Conservation (phyloP, 2,888 invertebrate genomes). For the Drosophila melanosoma region DNA sequence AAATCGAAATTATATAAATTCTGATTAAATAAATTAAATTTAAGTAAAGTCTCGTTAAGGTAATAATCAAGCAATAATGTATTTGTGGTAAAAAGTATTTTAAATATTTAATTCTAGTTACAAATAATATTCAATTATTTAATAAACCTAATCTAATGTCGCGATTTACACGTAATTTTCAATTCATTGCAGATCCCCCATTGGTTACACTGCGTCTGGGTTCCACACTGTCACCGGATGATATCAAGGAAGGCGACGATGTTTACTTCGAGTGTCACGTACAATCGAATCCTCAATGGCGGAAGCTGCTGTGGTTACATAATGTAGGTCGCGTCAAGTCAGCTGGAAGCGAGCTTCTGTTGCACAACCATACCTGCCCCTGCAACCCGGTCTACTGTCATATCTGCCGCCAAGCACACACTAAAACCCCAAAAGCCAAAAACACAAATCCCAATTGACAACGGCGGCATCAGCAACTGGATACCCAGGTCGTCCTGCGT, state of each 20-base stretch:
- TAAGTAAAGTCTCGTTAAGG: background rate
- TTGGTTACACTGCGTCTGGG: conserved; percentile 93
- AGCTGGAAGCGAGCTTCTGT: conserved; percentile 48
- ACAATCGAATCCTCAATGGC: conserved; percentile 93
- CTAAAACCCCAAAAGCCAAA: background rate
- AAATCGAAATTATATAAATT: background rate
- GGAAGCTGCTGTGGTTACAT: conserved; percentile 94
- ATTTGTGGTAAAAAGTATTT: background rate
- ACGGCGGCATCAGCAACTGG: conserved; percentile 31
- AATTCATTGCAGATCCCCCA: conserved; percentile 90
- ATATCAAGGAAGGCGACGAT: conserved; percentile 96
- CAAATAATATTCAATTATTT: background rate
- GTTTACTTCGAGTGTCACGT: conserved; percentile 97
- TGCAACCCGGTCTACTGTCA: background rate
- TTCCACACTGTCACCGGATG: conserved; percentile 92
- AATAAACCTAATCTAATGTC: background rate
- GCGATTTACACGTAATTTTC: conserved; percentile 4
- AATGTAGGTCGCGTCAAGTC: conserved; percentile 89
- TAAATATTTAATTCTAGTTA: background rate
- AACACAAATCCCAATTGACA: conserved; percentile 19
- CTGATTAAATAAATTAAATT: background rate
- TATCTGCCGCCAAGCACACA: conserved; percentile 7
- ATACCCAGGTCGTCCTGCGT: conserved; percentile 25
- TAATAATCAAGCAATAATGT: background rate
- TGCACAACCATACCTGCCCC: background rate